These are phyloP conservation scores for Periplaneta americana DNA, from an alignment of 1,140 invertebrate genomes.

Conservation along the genomic window DNA sequence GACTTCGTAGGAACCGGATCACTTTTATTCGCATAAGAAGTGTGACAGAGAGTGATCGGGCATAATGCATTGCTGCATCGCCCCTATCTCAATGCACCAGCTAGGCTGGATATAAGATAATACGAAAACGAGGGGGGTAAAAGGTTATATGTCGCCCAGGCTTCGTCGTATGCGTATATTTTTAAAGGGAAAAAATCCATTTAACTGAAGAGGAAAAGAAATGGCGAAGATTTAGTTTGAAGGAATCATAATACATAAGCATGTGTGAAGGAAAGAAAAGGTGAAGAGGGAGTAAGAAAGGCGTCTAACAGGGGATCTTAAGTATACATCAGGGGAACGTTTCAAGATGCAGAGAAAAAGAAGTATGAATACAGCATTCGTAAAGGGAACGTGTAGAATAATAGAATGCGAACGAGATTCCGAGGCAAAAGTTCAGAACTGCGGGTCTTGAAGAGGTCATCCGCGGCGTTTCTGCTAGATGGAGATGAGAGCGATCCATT, in stretches of 20 bases:
- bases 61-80: not conserved
- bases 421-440: not conserved
- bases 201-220: not conserved
- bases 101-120: not conserved
- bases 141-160: not conserved
- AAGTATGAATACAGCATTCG: not conserved
- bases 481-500: not conserved
- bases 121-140: not conserved
- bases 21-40: too few relatives aligned
- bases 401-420: not conserved
- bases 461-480: not conserved
- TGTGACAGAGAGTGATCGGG: not conserved
- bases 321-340: not conserved
- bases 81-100: not conserved
- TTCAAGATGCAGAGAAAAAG: not conserved
- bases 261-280: not conserved
- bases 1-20: too few relatives aligned
- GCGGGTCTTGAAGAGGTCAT: not conserved
- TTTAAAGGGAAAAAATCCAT: not conserved
- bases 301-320: not conserved
- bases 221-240: not conserved
- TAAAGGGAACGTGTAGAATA: not conserved
- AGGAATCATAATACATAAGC: not conserved
- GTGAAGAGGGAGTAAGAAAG: not conserved
- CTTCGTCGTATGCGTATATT: not conserved